Percentiles rank a stretch among this genome's conserved stretches.
Conservation (phyloP, 2,797 vertebrate species). For the Alectoris magna region DNA sequence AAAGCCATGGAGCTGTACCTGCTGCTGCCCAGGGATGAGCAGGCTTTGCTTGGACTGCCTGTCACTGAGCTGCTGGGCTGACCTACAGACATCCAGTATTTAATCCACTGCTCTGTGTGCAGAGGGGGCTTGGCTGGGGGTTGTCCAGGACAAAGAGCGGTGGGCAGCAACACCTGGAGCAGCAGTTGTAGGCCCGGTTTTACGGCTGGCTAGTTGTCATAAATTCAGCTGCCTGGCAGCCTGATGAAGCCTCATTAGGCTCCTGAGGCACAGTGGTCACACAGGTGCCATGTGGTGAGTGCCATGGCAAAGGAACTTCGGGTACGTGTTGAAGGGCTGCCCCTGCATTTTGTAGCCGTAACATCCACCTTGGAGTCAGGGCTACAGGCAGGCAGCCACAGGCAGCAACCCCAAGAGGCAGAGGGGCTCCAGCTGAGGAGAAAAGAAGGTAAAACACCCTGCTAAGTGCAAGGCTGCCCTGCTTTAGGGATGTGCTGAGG, state of each 20-base stretch:
- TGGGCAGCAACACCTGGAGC: neutral
- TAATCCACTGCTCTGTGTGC: neutral
- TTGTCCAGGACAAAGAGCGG: neutral
- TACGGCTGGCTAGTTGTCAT: neutral
- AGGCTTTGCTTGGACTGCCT: neutral
- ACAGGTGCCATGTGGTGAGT: neutral
- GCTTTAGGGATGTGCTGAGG: neutral
- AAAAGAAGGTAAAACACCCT: neutral
- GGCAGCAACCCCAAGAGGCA: neutral
- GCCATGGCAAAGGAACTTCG: neutral
- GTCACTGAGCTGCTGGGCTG: rapidly evolving
- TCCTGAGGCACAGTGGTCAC: neutral
- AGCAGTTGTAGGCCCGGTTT: neutral
- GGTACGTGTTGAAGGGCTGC: neutral
- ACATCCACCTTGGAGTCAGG: neutral
- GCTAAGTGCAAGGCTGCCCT: neutral
- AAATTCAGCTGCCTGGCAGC: neutral
- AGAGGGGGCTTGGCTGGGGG: neutral
- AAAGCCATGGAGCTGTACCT: neutral
- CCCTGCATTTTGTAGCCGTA: neutral
- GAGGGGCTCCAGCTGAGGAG: neutral
- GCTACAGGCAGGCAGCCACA: neutral
- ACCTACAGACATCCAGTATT: neutral
- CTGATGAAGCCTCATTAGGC: neutral
- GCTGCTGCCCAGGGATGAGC: neutral